Conservation (phyloP, 2,797 vertebrate species). For the Uromys caudimaculatus region DNA sequence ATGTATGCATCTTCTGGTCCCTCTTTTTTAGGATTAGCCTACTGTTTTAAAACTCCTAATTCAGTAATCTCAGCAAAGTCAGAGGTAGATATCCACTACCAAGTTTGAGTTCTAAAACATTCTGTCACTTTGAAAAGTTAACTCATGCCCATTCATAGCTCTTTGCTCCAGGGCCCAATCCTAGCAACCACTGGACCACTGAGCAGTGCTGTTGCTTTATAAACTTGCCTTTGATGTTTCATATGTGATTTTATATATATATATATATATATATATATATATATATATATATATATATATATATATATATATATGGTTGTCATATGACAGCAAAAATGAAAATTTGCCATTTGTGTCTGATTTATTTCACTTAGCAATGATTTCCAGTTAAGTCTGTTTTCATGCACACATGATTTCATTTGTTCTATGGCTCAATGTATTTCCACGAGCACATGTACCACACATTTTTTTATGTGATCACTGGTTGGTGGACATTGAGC, state of each 20-base stretch:
- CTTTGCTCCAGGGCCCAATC: neutral
- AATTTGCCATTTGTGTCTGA: neutral
- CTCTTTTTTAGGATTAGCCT: neutral
- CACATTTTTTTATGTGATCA: neutral
- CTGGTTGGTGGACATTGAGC: neutral
- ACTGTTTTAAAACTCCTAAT: neutral
- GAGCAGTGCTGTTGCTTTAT: neutral
- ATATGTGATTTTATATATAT: neutral
- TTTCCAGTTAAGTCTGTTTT: neutral
- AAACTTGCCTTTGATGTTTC: neutral
- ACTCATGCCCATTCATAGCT: neutral
- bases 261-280: too few species aligned
- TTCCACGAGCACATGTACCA: too few species aligned
- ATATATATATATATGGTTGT: too few species aligned
- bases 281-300: neutral
- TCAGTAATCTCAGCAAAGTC: neutral
- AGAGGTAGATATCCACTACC: neutral
- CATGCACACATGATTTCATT: neutral
- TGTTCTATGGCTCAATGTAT: neutral
- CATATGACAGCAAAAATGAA: neutral
- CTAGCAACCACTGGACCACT: neutral
- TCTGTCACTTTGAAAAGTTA: neutral
- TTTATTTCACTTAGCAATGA: neutral
- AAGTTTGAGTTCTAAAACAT: neutral
- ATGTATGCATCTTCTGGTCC: neutral